Evolutionary conservation across 2,113 vertebrate species (phyloP).

Genomic region (Cavia porcellus): DNA sequence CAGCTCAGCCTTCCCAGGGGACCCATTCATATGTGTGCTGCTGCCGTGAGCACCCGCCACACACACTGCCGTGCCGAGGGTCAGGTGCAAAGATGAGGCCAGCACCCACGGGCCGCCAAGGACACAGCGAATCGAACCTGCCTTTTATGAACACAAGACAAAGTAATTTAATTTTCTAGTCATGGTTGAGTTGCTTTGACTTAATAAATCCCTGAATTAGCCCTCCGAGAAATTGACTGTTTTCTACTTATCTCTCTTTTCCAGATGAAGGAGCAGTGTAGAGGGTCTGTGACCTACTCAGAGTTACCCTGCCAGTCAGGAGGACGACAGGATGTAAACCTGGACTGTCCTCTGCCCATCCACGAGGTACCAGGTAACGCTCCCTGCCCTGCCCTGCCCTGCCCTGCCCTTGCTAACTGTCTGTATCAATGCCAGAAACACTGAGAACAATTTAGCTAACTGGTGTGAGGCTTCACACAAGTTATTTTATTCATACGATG

Average conservation of each 20-base stretch:
- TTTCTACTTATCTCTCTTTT: neutral
- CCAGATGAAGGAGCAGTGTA: neutral
- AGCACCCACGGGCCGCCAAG: neutral
- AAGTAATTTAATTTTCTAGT: conserved; percentile 26
- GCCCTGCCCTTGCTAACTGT: neutral
- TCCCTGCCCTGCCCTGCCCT: neutral
- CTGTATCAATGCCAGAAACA: neutral
- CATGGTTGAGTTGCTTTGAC: neutral
- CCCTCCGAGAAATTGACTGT: neutral
- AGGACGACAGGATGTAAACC: neutral
- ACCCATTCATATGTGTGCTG: neutral
- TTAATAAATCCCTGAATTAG: conserved; percentile 18
- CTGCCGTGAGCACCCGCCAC: neutral
- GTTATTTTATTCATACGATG: neutral
- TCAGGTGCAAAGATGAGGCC: neutral
- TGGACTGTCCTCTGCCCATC: neutral
- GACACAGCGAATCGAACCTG: neutral
- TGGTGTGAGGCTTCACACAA: neutral
- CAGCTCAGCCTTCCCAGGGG: neutral
- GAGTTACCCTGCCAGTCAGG: neutral
- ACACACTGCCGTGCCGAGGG: neutral
- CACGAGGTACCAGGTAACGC: neutral
- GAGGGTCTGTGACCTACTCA: neutral
- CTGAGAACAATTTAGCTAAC: neutral
- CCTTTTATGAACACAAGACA: neutral